phyloP scores from a whole-genome alignment of 2,797 vertebrate genomes.

The Molossus alvarezi region DNA sequence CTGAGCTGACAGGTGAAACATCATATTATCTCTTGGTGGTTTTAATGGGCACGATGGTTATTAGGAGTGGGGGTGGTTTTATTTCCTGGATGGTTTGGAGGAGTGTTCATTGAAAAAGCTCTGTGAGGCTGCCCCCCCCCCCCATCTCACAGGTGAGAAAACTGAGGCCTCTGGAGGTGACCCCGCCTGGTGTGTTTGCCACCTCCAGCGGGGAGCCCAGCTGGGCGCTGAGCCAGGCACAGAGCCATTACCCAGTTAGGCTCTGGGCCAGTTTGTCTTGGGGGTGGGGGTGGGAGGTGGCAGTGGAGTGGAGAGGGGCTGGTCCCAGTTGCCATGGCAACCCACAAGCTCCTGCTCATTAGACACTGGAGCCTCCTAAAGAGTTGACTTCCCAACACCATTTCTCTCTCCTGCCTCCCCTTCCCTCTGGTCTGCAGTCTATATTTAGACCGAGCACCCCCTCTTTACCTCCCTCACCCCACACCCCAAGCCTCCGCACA shows the following conservation, averaged over 20 bases:
- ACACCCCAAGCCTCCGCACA: neutral
- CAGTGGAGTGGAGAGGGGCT: neutral
- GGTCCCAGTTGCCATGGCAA: conserved; percentile 69
- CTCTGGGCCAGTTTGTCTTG: accelerated
- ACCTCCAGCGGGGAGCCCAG: neutral
- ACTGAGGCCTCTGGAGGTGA: neutral
- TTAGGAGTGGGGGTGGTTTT: too few relatives aligned
- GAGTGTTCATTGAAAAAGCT: accelerated
- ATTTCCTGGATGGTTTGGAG: too few relatives aligned
- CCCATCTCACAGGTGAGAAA: neutral
- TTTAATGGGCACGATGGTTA: neutral
- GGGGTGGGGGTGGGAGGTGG: neutral
- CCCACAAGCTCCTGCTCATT: conserved; percentile 20
- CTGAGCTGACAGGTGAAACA: neutral
- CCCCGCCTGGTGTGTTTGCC: too few relatives aligned
- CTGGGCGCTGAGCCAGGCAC: neutral
- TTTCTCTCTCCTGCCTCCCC: neutral
- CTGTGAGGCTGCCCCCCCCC: neutral
- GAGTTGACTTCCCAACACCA: neutral
- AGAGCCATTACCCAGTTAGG: accelerated
- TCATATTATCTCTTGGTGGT: accelerated
- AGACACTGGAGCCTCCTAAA: conserved; percentile 38
- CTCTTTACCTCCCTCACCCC: conserved; percentile 30
- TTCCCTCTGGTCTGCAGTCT: neutral
- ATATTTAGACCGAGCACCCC: conserved; percentile 28